Evolutionary conservation across 2,888 invertebrate species (phyloP).

Genomic region (Dilophus febrilis): DNA sequence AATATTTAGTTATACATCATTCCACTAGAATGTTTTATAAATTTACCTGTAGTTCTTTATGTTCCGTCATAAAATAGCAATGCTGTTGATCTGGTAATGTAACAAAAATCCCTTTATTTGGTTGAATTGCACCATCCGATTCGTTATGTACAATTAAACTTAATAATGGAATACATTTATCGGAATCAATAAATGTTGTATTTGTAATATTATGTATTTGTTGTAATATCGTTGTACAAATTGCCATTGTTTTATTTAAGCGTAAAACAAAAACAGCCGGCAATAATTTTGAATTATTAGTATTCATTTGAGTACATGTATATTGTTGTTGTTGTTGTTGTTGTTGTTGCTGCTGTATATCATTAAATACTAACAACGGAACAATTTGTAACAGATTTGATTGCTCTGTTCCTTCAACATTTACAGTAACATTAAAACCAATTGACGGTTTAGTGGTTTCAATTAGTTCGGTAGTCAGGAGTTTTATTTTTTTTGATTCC

Average conservation of each 20-base stretch:
- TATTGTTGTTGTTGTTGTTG: slow-evolving; percentile 17
- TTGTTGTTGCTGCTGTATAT: too few relatives aligned
- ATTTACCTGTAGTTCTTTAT: slow-evolving; percentile 55
- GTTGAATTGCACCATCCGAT: slow-evolving; percentile 55
- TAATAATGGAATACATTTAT: slow-evolving; percentile 40
- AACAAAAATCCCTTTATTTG: slow-evolving; percentile 70
- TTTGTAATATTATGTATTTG: slow-evolving; percentile 45
- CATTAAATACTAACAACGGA: slow-evolving; percentile 20
- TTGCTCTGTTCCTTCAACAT: slow-evolving; percentile 65
- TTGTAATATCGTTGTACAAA: slow-evolving; percentile 56
- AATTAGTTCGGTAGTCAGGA: slow-evolving; percentile 58
- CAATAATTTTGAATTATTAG: slow-evolving; percentile 72
- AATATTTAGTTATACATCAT: not conserved
- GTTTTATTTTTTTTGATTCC: slow-evolving; percentile 51
- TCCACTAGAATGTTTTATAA: slow-evolving; percentile 9
- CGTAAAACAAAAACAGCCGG: slow-evolving; percentile 77
- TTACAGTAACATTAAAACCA: slow-evolving; percentile 77
- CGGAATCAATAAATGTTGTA: slow-evolving; percentile 36
- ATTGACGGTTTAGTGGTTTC: slow-evolving; percentile 38
- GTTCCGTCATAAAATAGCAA: slow-evolving; percentile 83
- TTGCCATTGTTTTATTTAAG: slow-evolving; percentile 70
- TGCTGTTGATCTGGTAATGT: slow-evolving; percentile 84
- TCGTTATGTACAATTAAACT: slow-evolving; percentile 63
- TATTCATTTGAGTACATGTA: slow-evolving; percentile 40
- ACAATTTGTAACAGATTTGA: slow-evolving; percentile 43